Percentiles rank a stretch among this genome's conserved stretches.
Evolutionary conservation across 2,797 vertebrate genomes (phyloP).

Genomic region (Nyctalus aviator): DNA sequence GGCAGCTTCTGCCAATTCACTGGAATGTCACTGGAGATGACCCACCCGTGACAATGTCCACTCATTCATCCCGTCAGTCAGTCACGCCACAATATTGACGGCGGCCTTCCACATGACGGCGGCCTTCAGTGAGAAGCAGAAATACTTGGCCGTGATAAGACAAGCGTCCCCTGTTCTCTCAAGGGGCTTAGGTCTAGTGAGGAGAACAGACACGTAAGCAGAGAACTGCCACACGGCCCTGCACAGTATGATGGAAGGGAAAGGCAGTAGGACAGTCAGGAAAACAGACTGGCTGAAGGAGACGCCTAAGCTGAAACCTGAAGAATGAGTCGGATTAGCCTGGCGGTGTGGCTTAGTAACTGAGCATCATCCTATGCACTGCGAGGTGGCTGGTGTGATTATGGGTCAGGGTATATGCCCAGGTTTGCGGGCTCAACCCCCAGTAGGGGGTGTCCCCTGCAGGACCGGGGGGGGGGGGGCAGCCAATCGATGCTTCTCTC

Average conservation of each 20-base stretch:
- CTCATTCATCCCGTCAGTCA: not conserved
- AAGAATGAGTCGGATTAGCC: not conserved
- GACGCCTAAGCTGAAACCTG: not conserved
- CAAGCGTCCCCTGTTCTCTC: not conserved
- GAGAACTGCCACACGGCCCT: not conserved
- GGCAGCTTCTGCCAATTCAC: not conserved
- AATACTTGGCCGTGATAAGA: not conserved
- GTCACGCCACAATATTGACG: constrained; percentile 2
- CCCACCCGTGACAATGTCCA: not conserved
- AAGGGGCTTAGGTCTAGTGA: not conserved
- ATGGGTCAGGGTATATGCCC: not conserved
- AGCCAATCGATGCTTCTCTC: not conserved
- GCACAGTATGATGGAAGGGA: not conserved
- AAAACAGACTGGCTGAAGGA: not conserved
- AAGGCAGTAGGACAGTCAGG: not conserved
- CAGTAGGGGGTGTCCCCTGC: not conserved
- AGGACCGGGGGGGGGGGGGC: not conserved
- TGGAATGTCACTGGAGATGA: not conserved
- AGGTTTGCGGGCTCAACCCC: not conserved
- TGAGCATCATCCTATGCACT: not conserved
- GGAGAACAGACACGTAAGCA: not conserved
- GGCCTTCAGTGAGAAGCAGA: not conserved
- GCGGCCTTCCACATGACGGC: not conserved
- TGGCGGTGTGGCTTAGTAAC: not conserved
- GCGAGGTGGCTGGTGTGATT: not conserved